A percentile compares a stretch with the other conserved stretches of the same genome.
phyloP scores from a whole-genome alignment of 2,797 vertebrate species.

The Neosilurus hyrtlii region DNA sequence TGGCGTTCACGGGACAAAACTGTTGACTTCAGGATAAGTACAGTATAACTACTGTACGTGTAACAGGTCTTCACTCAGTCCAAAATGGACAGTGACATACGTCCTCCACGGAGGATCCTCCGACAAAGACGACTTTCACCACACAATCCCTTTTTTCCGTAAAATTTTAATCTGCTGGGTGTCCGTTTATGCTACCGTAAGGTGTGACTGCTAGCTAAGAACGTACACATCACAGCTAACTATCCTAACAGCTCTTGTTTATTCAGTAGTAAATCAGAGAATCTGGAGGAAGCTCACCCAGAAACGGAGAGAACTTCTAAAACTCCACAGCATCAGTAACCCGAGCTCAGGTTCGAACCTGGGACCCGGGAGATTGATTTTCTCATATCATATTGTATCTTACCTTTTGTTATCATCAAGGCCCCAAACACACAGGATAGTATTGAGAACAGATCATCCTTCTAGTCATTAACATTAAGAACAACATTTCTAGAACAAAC shows the following conservation, averaged over 20 bases:
- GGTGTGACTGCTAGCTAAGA: too few species aligned
- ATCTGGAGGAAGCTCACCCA: neutral
- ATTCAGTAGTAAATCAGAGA: neutral
- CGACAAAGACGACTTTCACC: too few species aligned
- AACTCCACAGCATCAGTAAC: neutral
- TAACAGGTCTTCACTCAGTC: too few species aligned
- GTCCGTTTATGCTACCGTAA: too few species aligned
- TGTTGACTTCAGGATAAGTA: too few species aligned
- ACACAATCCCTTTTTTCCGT: too few species aligned
- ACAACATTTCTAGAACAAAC: constrained; percentile 39
- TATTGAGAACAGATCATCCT: constrained; percentile 68
- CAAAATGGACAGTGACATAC: too few species aligned
- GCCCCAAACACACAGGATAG: constrained; percentile 8
- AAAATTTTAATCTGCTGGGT: too few species aligned
- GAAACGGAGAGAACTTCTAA: neutral
- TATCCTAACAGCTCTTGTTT: neutral
- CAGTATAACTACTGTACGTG: too few species aligned
- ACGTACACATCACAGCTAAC: neutral
- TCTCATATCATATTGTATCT: neutral
- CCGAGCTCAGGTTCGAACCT: neutral
- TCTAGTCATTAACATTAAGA: constrained; percentile 22
- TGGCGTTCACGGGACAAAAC: too few species aligned
- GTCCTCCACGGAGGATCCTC: too few species aligned
- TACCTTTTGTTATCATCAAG: neutral
- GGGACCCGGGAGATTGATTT: neutral